A percentile compares a stretch with the other conserved stretches of the same genome.
These are phyloP conservation scores for Drosophila fuyamai DNA, from an alignment of 1,140 invertebrate species.

Conservation along the genomic window DNA sequence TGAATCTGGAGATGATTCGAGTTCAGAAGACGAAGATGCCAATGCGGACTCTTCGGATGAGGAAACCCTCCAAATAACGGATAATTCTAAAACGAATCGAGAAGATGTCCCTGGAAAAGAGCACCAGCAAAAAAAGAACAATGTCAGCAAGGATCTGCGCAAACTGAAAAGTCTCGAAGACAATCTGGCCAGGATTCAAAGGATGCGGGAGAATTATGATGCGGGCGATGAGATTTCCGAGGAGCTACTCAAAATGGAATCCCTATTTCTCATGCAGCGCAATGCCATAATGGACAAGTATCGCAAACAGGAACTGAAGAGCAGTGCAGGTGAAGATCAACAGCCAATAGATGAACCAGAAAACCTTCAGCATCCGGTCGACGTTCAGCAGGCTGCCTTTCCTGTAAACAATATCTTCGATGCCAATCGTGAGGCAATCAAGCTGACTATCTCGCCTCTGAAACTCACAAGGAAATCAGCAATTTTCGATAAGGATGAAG, in stretches of 20 bases:
- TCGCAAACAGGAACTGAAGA: slow-evolving; percentile 62
- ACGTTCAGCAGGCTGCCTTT: slow-evolving; percentile 5
- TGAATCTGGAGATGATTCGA: slow-evolving; percentile 37
- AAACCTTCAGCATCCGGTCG: slow-evolving; percentile 1
- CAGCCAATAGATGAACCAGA: slow-evolving; percentile 5
- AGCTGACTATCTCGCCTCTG: slow-evolving; percentile 74
- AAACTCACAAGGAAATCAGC: slow-evolving; percentile 71
- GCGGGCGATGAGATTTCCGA: slow-evolving; percentile 76
- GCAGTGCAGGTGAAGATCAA: slow-evolving; percentile 20
- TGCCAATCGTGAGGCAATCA: slow-evolving; percentile 79
- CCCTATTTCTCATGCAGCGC: slow-evolving; percentile 70
- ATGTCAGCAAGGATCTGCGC: slow-evolving; percentile 72
- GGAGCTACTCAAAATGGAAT: slow-evolving; percentile 80
- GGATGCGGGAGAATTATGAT: slow-evolving; percentile 80
- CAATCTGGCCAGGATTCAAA: slow-evolving; percentile 77
- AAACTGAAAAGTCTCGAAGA: slow-evolving; percentile 73
- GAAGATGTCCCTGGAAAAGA: slow-evolving; percentile 27
- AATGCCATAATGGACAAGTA: slow-evolving; percentile 82
- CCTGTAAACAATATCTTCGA: slow-evolving; percentile 76
- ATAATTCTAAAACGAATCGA: background rate
- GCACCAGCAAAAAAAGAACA: slow-evolving; percentile 63
- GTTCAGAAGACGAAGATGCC: slow-evolving; percentile 30
- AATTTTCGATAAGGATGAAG: slow-evolving; percentile 71
- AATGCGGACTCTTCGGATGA: slow-evolving; percentile 18
- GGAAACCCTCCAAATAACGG: background rate